Evolutionary conservation across 2,888 invertebrate genomes (phyloP), one percentile per base, ranked within the genome.

Genomic region (Linyphia triangularis): DNA sequence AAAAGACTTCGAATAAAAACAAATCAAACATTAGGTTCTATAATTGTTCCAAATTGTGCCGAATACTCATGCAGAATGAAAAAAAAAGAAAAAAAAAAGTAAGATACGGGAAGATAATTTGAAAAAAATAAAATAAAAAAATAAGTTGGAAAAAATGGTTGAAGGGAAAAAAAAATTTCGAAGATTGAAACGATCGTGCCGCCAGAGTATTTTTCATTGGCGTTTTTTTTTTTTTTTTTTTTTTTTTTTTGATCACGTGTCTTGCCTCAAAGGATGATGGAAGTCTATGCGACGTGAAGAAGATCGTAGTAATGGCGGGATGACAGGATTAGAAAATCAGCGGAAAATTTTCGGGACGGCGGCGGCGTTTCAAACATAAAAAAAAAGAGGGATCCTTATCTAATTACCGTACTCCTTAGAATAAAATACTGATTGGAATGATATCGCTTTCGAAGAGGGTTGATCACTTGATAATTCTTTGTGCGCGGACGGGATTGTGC

Each of bases 261-360:
- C n/a, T n/a, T n/a, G n/a, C n/a, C n/a, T n/a, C n/a, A n/a, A n/a
- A n/a, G n/a, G n/a, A n/a, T 33, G 33, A 33, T 33, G 33, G 33
- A 9, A 33, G n/a, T 16, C 51, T 51, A n/a, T n/a, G 51, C n/a
- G 16, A 13, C 51, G 51, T n/a, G n/a, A 51, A 51, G n/a, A 40
- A 40, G 16, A 16, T n/a, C 0, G 51, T 51, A n/a, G n/a, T 51
- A 51, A 51, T 51, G 4, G 51, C 13, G n/a, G n/a, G 51, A 51
- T 51, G 51, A 51, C 51, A 51, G 51, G 51, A 51, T 51, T n/a
- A 51, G 51, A 51, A n/a, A 51, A 51, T 51, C 51, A 51, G 51
- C 51, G 51, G 51, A n/a, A 51, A 51, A 51, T 51, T 51, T 51
- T 16, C n/a, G n/a, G n/a, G n/a, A n/a, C n/a, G n/a, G n/a, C n/a